Percentiles rank a stretch among this genome's conserved stretches.
Evolutionary conservation across 1,140 invertebrate genomes (phyloP).

Genomic region (Drosophila bocqueti): DNA sequence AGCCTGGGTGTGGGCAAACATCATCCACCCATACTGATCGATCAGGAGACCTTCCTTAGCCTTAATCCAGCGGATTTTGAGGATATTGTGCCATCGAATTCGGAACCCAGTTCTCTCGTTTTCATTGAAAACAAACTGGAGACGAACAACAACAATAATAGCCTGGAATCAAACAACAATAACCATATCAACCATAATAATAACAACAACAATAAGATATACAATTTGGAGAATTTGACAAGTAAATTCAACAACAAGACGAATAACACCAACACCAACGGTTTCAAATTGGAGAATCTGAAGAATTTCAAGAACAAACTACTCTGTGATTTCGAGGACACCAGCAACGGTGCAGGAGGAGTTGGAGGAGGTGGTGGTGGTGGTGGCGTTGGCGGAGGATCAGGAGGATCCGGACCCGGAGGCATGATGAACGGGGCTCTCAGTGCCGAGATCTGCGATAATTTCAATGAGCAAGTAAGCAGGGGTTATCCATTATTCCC

Average conservation of each 20-base stretch:
- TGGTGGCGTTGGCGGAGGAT: neutral
- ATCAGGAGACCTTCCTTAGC: constrained; percentile 84
- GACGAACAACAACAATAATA: constrained; percentile 61
- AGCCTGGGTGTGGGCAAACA: constrained; percentile 74
- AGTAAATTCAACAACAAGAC: constrained; percentile 83
- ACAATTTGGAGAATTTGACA: constrained; percentile 75
- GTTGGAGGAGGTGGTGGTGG: constrained; percentile 9
- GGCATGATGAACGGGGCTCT: constrained; percentile 80
- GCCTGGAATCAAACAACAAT: constrained; percentile 63
- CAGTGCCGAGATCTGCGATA: constrained; percentile 83
- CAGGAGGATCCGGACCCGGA: constrained; percentile 31
- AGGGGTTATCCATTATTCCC: constrained; percentile 3
- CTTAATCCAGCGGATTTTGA: constrained; percentile 84
- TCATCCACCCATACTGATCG: constrained; percentile 75
- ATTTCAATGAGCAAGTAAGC: constrained; percentile 85
- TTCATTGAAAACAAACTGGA: constrained; percentile 81
- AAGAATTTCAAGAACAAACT: constrained; percentile 85
- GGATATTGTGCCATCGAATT: constrained; percentile 83
- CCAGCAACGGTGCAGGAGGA: constrained; percentile 4
- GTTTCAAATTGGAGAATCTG: constrained; percentile 82
- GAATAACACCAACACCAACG: constrained; percentile 84
- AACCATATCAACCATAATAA: constrained; percentile 54
- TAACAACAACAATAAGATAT: constrained; percentile 61
- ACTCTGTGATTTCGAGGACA: constrained; percentile 82
- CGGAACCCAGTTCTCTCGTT: constrained; percentile 76